Percentiles rank a stretch among this genome's conserved stretches.
Evolutionary conservation across 2,888 invertebrate species (phyloP).

Genomic region (Pseudococcus jackbeardsleyi): DNA sequence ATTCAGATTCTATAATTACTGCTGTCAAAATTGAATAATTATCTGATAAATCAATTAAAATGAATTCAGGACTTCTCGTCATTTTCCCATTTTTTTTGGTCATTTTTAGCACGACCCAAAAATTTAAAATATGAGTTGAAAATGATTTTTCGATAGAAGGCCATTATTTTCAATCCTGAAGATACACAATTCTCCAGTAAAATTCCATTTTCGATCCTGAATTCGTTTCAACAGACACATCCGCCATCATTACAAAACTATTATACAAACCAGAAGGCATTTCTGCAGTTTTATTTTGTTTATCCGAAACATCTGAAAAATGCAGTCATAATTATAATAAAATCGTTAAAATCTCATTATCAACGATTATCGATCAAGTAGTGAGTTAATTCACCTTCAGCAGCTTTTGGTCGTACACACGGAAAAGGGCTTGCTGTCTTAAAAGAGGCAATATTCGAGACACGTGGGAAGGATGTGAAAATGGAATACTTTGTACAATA

Average conservation of each 20-base stretch:
- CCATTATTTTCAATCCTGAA: not conserved
- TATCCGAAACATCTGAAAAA: constrained; percentile 61
- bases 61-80: too few species aligned
- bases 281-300: constrained; percentile 54
- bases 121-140: too few species aligned
- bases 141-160: not conserved
- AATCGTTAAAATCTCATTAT: not conserved
- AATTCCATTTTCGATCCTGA: not conserved
- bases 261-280: constrained; percentile 31
- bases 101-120: too few species aligned
- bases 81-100: too few species aligned
- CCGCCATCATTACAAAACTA: not conserved
- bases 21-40: too few species aligned
- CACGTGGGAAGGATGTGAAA: constrained; percentile 94
- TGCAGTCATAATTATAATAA: constrained; percentile 43
- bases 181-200: not conserved
- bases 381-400: constrained; percentile 76
- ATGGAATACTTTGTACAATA: constrained; percentile 85
- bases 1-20: not conserved
- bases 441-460: constrained; percentile 87
- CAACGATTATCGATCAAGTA: not conserved
- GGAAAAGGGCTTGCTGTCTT: constrained; percentile 93
- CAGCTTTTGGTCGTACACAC: constrained; percentile 86
- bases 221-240: not conserved
- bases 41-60: too few species aligned